A percentile compares a stretch with the other conserved stretches of the same genome.
These are phyloP conservation scores for Campoletis raptor DNA, from an alignment of 2,888 invertebrate genomes.

Conservation along the genomic window DNA sequence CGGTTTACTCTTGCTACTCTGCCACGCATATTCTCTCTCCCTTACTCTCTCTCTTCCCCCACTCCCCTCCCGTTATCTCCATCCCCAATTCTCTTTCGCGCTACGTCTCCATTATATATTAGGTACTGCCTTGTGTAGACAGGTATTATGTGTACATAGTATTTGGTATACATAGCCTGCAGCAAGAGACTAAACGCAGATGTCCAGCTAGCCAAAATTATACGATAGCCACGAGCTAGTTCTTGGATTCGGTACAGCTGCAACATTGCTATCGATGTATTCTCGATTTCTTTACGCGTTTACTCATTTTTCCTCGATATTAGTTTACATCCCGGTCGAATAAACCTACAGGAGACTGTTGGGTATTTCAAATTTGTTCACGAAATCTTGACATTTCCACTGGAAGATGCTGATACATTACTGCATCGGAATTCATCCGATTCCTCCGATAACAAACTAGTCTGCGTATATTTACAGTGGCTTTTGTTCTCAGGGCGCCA, in stretches of 20 bases:
- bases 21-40: neutral
- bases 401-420: neutral
- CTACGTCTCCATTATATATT: slow-evolving; percentile 36
- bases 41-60: slow-evolving; percentile 38
- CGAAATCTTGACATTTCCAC: neutral
- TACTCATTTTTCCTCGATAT: neutral
- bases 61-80: slow-evolving; percentile 16
- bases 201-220: slow-evolving; percentile 38
- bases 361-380: neutral
- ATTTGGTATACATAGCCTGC: slow-evolving; percentile 21
- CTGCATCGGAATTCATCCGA: slow-evolving; percentile 20
- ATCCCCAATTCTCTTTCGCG: slow-evolving; percentile 5
- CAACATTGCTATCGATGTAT: neutral
- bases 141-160: slow-evolving; percentile 48
- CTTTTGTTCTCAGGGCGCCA: slow-evolving; percentile 6
- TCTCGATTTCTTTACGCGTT: slow-evolving; percentile 1
- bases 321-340: neutral
- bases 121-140: slow-evolving; percentile 41
- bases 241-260: slow-evolving; percentile 23
- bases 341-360: neutral
- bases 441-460: neutral
- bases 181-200: slow-evolving; percentile 49
- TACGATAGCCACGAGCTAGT: slow-evolving; percentile 29
- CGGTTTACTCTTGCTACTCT: slow-evolving; percentile 71
- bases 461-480: neutral